Evolutionary conservation across 1,140 invertebrate genomes (phyloP).

Genomic region (Sycophaga agraensis): DNA sequence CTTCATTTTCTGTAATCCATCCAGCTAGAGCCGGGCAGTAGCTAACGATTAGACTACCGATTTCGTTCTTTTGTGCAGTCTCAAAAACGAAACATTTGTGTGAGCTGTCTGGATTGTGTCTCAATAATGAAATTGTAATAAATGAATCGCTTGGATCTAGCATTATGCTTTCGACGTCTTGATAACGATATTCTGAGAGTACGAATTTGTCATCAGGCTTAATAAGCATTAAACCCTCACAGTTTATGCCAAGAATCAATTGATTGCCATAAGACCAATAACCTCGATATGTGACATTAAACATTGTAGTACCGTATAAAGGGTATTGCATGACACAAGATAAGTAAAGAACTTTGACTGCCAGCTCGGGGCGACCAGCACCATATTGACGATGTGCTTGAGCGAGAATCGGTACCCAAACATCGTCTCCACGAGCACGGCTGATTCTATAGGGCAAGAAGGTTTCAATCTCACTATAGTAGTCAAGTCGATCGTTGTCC

Average conservation of each 20-base stretch:
- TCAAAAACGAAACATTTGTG: slow-evolving; percentile 94
- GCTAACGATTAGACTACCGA: slow-evolving; percentile 88
- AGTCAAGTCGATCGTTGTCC: slow-evolving; percentile 67
- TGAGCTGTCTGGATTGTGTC: slow-evolving; percentile 65
- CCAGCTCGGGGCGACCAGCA: slow-evolving; percentile 83
- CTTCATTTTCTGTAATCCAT: slow-evolving; percentile 83
- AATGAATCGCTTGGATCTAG: slow-evolving; percentile 90
- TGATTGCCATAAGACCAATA: slow-evolving; percentile 84
- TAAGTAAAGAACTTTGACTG: slow-evolving; percentile 90
- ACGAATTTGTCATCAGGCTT: slow-evolving; percentile 89
- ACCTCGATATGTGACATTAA: slow-evolving; percentile 86
- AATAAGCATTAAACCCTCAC: slow-evolving; percentile 85
- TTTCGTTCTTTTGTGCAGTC: slow-evolving; percentile 84
- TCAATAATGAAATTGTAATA: slow-evolving; percentile 77
- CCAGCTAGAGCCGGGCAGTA: slow-evolving; percentile 83
- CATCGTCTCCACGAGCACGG: slow-evolving; percentile 70
- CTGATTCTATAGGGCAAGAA: slow-evolving; percentile 80
- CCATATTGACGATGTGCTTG: slow-evolving; percentile 90
- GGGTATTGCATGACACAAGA: slow-evolving; percentile 98
- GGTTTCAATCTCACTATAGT: slow-evolving; percentile 78
- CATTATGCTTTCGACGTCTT: slow-evolving; percentile 86
- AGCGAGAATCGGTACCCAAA: slow-evolving; percentile 84
- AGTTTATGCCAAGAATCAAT: slow-evolving; percentile 82
- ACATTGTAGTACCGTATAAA: slow-evolving; percentile 91
- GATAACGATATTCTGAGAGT: slow-evolving; percentile 84